Evolutionary conservation across 2,797 vertebrate species (phyloP), one percentile per base, ranked within the genome.

Genomic region (Syngnathus acus): DNA sequence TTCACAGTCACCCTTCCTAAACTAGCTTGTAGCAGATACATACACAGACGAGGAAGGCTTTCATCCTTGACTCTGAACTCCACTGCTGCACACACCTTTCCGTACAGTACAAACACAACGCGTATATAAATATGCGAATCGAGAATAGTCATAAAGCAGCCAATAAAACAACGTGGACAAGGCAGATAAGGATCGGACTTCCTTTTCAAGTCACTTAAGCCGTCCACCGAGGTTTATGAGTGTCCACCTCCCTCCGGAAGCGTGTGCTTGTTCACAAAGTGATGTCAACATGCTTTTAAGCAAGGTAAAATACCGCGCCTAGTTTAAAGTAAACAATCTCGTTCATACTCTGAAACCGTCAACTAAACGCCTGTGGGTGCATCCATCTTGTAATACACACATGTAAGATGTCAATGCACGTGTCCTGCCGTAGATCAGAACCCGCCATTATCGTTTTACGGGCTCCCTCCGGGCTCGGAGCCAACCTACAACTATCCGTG

Each of bases 181-280:
- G 60, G 13, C 68, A 23, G 84, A 86, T 82, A 83, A 79, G 72
- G 67, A 80, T 83, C 69, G 1, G 63, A 74, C 76, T 77, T 82
- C 67, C 69, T 68, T 63, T 64, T 71, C 48, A 59, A 74, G 75
- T 73, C 65, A 64, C 14, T 80, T 73, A 72, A 83, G 68, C 11
- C 77, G 72, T 68, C 67, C 65, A 55, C 62, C 23, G 64, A 72
- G 70, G 66, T 86, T 88, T 82, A 84, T 77, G 75, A 71, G 66
- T 13, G 67, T 48, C 72, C 37, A 73, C 62, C 57, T 74, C 74
- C 75, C 69, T 60, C 45, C 65, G 73, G 78, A 76, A 75, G 70
- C 68, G 53, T 73, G 64, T 45, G 40, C 13, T 21, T 45, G 62
- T 47, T 26, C 42, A 8, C 16, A 37, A 32, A 57, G 55, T 16